Conservation (phyloP, 2,888 invertebrate genomes). For the Meganola albula region DNA sequence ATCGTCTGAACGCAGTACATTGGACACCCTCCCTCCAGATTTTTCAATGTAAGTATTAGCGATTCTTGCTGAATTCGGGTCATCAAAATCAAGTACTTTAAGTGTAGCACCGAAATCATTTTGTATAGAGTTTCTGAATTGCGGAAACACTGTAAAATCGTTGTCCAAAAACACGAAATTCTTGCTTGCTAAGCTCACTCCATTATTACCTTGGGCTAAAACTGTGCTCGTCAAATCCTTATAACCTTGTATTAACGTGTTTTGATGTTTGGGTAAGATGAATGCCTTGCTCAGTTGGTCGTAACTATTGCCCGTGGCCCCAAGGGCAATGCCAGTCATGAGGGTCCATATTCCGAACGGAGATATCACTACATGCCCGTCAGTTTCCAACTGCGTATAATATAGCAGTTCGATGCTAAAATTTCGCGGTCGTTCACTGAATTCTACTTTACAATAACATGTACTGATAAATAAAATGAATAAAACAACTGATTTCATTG, state of each 20-base stretch:
- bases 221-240: slow-evolving; percentile 45
- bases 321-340: slow-evolving; percentile 64
- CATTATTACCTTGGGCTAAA: slow-evolving; percentile 42
- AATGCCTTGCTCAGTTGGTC: slow-evolving; percentile 50
- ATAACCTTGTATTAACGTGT: slow-evolving; percentile 47
- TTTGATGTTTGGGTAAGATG: slow-evolving; percentile 46
- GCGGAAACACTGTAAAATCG: slow-evolving; percentile 45
- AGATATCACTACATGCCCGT: slow-evolving; percentile 64
- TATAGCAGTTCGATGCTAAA: slow-evolving; percentile 65
- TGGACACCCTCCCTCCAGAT: slow-evolving; percentile 57
- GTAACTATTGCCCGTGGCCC: slow-evolving; percentile 56
- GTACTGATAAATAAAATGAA: slow-evolving; percentile 40
- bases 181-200: slow-evolving; percentile 53
- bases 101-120: slow-evolving; percentile 57
- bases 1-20: slow-evolving; percentile 69
- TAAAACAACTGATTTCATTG: slow-evolving; percentile 43
- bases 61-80: slow-evolving; percentile 49
- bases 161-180: slow-evolving; percentile 65
- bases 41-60: slow-evolving; percentile 59
- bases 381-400: slow-evolving; percentile 51
- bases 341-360: slow-evolving; percentile 72
- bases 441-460: slow-evolving; percentile 51
- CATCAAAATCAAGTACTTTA: slow-evolving; percentile 53
- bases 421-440: slow-evolving; percentile 59
- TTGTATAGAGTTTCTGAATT: slow-evolving; percentile 41